A percentile compares a stretch with the other conserved stretches of the same genome.
These are phyloP conservation scores for Syrmaticus mikado DNA, from an alignment of 2,113 vertebrate species.

Conservation along the genomic window DNA sequence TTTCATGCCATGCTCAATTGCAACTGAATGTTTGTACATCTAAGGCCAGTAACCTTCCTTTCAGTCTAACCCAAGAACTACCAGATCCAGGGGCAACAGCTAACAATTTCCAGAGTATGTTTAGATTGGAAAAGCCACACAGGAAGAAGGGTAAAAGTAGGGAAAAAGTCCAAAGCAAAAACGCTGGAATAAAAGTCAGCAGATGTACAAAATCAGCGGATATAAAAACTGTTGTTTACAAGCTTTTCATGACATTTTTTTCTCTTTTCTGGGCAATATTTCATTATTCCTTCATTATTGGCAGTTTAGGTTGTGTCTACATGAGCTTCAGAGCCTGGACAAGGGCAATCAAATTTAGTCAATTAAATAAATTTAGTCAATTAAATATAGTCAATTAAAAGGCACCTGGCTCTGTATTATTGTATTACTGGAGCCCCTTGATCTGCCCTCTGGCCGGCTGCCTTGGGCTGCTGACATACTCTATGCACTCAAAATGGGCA, in stretches of 20 bases:
- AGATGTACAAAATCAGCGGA: slow-evolving; percentile 37
- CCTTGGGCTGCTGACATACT: not conserved
- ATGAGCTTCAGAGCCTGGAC: not conserved
- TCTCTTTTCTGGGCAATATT: not conserved
- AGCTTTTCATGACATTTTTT: not conserved
- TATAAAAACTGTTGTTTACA: not conserved
- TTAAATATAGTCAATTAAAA: not conserved
- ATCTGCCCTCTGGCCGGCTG: not conserved
- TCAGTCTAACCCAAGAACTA: slow-evolving; percentile 19
- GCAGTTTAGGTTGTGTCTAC: not conserved
- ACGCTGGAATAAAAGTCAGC: slow-evolving; percentile 3
- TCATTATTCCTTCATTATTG: not conserved
- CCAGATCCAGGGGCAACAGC: slow-evolving; percentile 20
- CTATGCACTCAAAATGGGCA: not conserved
- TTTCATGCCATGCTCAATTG: not conserved
- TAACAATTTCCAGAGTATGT: slow-evolving; percentile 46
- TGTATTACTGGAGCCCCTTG: not conserved
- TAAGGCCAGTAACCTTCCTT: slow-evolving; percentile 21
- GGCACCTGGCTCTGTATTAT: not conserved
- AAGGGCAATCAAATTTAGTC: not conserved
- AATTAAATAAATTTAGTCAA: not conserved
- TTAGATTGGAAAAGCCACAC: slow-evolving; percentile 43
- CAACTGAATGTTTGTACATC: not conserved
- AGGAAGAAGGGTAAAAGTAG: slow-evolving; percentile 41
- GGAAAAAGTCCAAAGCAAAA: slow-evolving; percentile 34